These are phyloP conservation scores for Acanthurus tractus DNA, from an alignment of 2,797 vertebrate genomes.

Conservation along the genomic window DNA sequence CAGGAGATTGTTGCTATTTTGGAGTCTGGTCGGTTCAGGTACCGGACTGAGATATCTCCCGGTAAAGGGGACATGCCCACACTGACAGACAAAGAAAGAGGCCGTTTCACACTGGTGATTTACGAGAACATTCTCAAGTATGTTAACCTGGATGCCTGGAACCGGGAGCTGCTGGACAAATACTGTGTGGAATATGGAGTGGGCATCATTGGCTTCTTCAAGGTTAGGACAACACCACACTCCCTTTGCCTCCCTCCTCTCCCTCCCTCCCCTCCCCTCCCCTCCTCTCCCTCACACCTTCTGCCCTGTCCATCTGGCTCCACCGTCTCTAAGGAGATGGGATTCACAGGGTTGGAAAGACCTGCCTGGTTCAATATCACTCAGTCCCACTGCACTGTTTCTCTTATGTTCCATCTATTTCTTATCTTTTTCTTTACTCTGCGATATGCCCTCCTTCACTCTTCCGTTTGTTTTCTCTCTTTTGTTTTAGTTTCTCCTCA, in stretches of 20 bases:
- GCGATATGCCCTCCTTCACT: constrained; percentile 39
- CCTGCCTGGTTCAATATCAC: constrained; percentile 69
- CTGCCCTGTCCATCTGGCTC: constrained; percentile 83
- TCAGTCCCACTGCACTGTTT: constrained; percentile 54
- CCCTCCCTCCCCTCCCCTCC: constrained; percentile 47
- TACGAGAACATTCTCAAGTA: constrained; percentile 99
- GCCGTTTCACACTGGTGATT: constrained; percentile 95
- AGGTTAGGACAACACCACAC: constrained; percentile 86
- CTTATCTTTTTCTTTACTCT: constrained; percentile 49
- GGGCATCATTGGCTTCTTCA: constrained; percentile 99
- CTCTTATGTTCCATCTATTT: constrained; percentile 42
- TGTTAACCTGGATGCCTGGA: constrained; percentile 98
- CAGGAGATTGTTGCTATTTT: constrained; percentile 99
- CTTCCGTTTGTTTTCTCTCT: constrained; percentile 38
- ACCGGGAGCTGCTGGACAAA: constrained; percentile 98
- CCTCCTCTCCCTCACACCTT: constrained; percentile 74
- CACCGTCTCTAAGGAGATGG: constrained; percentile 74
- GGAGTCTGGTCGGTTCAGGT: constrained; percentile 96
- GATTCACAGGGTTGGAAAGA: constrained; percentile 73
- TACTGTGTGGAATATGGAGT: constrained; percentile 99
- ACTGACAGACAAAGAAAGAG: constrained; percentile 94
- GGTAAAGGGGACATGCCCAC: constrained; percentile 99
- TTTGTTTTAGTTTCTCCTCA: constrained; percentile 37
- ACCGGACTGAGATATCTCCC: constrained; percentile 96
- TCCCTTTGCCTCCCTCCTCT: constrained; percentile 43